A percentile compares a stretch with the other conserved stretches of the same genome.
phyloP scores from a whole-genome alignment of 2,797 vertebrate genomes.

The Chaunax sp. region DNA sequence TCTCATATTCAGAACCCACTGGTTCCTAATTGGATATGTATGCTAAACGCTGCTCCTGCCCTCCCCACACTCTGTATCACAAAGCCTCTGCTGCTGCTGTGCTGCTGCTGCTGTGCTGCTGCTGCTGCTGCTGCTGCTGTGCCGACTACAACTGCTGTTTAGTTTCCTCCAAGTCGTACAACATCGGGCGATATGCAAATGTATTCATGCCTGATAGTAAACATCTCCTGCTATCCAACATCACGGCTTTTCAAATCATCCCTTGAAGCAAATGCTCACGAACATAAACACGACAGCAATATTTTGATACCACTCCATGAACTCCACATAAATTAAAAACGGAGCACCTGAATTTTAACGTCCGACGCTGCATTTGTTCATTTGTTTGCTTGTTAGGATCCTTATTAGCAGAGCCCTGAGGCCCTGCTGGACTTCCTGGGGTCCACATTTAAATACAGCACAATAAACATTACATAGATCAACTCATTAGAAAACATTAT shows the following conservation, averaged over 20 bases:
- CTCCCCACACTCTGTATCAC: slow-evolving; percentile 5
- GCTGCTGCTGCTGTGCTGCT: slow-evolving; percentile 15
- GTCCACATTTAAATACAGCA: no score
- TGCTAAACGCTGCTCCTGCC: slow-evolving; percentile 13
- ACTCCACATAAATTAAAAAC: not conserved
- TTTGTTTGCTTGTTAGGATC: not conserved
- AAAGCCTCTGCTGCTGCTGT: slow-evolving; percentile 30
- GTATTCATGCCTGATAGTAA: not conserved
- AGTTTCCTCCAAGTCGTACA: not conserved
- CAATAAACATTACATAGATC: no score
- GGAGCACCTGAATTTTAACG: not conserved
- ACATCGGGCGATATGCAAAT: not conserved
- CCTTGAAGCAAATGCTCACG: not conserved
- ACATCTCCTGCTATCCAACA: not conserved
- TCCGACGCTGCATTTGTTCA: not conserved
- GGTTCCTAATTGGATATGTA: slow-evolving; percentile 18
- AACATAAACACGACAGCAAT: not conserved
- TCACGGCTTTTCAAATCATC: not conserved
- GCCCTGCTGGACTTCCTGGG: no score
- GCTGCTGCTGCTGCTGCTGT: slow-evolving; percentile 12
- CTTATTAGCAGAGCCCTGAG: no score
- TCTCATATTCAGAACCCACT: no score
- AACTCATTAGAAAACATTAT: no score
- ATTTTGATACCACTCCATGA: not conserved
- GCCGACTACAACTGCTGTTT: not conserved